Evolutionary conservation across 2,113 vertebrate species (phyloP).

Genomic region (Pseudopipra pipra): DNA sequence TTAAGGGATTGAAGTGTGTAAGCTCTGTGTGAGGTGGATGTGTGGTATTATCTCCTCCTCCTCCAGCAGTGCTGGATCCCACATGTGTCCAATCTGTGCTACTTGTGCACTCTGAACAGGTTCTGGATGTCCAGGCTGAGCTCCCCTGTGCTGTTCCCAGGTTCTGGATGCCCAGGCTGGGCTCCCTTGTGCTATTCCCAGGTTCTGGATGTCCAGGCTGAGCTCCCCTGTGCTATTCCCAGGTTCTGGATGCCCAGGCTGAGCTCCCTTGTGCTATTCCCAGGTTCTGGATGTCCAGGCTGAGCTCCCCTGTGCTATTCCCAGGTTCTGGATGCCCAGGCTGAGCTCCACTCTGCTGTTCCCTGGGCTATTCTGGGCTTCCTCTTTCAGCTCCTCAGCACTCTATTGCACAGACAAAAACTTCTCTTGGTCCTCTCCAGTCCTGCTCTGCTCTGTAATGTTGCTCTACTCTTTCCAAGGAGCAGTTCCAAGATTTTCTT

Average conservation of each 20-base stretch:
- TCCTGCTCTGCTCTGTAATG: background rate
- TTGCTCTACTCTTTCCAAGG: background rate
- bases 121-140: background rate
- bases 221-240: no score
- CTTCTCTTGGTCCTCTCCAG: background rate
- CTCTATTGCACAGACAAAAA: background rate
- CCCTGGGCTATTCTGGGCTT: background rate
- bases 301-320: background rate
- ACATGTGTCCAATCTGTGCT: background rate
- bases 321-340: no score
- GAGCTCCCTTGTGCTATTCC: background rate
- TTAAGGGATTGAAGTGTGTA: background rate
- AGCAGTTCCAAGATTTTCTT: background rate
- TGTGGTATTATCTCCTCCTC: background rate
- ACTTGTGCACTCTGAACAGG: background rate
- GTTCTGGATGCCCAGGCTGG: background rate
- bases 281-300: background rate
- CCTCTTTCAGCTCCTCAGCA: background rate
- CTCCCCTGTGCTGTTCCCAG: background rate
- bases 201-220: no score
- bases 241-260: no score
- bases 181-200: background rate
- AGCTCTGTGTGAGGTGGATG: background rate
- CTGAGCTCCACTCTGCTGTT: background rate
- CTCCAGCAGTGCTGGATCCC: background rate